phyloP scores from a whole-genome alignment of 2,888 invertebrate species.

The Brachylomia viminalis region DNA sequence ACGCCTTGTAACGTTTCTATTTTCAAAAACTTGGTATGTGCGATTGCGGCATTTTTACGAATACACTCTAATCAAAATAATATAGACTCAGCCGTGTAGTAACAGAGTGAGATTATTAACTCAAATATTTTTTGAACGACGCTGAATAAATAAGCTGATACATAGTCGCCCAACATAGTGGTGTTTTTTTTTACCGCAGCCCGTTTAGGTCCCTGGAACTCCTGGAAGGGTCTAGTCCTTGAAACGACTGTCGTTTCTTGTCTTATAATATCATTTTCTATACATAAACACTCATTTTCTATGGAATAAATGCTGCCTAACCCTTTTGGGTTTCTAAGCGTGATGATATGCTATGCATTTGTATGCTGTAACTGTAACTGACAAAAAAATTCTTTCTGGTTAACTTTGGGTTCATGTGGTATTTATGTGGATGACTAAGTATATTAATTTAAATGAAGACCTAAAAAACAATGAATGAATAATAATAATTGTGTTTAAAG shows the following conservation, averaged over 20 bases:
- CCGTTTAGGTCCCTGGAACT: neutral
- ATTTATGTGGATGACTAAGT: neutral
- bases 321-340: neutral
- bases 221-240: neutral
- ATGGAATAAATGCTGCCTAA: neutral
- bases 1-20: constrained; percentile 55
- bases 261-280: neutral
- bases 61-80: neutral
- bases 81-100: too few relatives aligned
- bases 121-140: neutral
- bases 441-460: neutral
- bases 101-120: neutral
- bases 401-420: neutral
- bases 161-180: too few relatives aligned
- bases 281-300: neutral
- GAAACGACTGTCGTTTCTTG: neutral
- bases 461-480: neutral
- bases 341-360: neutral
- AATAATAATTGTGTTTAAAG: neutral
- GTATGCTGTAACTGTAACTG: neutral
- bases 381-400: neutral
- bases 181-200: neutral
- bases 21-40: constrained; percentile 57
- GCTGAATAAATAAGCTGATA: neutral
- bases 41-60: constrained; percentile 15